Percentiles rank a stretch among this genome's conserved stretches.
phyloP scores from a whole-genome alignment of 1,140 invertebrate species.

The Reticulitermes speratus region DNA sequence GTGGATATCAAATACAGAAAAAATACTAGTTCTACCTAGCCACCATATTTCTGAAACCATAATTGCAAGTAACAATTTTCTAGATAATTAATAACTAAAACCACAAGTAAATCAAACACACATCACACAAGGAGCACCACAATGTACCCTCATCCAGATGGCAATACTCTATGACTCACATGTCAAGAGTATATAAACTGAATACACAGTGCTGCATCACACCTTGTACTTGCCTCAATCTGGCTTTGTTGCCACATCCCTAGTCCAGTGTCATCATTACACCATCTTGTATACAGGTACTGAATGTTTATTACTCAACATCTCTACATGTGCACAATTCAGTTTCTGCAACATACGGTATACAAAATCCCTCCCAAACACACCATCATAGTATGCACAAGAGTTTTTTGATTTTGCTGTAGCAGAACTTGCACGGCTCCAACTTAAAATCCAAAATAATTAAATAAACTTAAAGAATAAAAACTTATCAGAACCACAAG shows the following conservation, averaged over 20 bases:
- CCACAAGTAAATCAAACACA: not conserved
- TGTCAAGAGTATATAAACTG: not conserved
- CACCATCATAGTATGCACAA: not conserved
- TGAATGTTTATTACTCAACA: not conserved
- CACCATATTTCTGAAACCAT: not conserved
- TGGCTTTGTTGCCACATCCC: not conserved
- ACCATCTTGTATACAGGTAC: not conserved
- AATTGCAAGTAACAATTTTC: not conserved
- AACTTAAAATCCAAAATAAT: not conserved
- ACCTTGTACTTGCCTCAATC: not conserved
- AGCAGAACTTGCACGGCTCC: not conserved
- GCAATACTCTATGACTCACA: not conserved
- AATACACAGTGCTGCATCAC: not conserved
- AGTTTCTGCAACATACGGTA: not conserved
- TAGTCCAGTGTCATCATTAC: not conserved
- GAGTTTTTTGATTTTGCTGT: not conserved
- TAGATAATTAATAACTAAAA: not conserved
- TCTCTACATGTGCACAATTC: not conserved
- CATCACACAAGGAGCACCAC: not conserved
- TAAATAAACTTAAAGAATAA: not conserved
- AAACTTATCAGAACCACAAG: not conserved
- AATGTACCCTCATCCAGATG: not conserved
- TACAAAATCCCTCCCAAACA: not conserved
- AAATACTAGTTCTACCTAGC: not conserved
- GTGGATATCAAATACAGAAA: not conserved